A percentile compares a stretch with the other conserved stretches of the same genome.
Conservation (phyloP, 1,140 invertebrate genomes). For the Mamestra configurata region DNA sequence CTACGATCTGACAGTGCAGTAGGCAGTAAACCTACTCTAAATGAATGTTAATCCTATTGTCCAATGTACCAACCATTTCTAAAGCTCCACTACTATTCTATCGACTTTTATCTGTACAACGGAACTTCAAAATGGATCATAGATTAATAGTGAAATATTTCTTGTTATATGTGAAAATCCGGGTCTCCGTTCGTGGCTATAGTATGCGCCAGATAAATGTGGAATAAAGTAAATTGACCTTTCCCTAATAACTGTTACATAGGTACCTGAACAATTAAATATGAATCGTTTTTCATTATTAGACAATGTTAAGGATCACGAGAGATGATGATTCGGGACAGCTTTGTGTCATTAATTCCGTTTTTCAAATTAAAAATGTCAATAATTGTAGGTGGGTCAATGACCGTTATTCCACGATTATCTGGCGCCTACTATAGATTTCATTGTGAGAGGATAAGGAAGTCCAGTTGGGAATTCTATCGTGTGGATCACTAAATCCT, state of each 20-base stretch:
- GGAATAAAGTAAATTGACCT: no score
- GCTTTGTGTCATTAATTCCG: no score
- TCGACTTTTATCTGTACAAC: constrained; percentile 8
- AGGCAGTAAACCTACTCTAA: constrained; percentile 28
- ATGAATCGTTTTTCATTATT: no score
- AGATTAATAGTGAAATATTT: not conserved
- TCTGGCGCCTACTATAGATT: no score
- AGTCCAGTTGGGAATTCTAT: not conserved
- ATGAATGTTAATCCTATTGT: constrained; percentile 22
- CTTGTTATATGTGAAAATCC: not conserved
- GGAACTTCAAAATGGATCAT: not conserved
- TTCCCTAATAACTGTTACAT: no score
- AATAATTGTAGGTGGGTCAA: no score
- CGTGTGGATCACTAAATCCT: not conserved
- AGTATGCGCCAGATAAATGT: no score
- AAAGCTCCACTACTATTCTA: not conserved
- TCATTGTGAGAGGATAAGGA: not conserved
- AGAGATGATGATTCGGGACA: no score
- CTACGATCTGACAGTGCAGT: constrained; percentile 2
- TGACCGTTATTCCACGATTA: no score
- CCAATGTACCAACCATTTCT: not conserved
- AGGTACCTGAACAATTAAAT: no score
- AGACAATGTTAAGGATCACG: no score
- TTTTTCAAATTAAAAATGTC: no score
- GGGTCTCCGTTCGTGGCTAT: not conserved